Percentiles rank a stretch among this genome's conserved stretches.
phyloP scores from a whole-genome alignment of 2,797 vertebrate genomes.

The Liasis olivaceus region DNA sequence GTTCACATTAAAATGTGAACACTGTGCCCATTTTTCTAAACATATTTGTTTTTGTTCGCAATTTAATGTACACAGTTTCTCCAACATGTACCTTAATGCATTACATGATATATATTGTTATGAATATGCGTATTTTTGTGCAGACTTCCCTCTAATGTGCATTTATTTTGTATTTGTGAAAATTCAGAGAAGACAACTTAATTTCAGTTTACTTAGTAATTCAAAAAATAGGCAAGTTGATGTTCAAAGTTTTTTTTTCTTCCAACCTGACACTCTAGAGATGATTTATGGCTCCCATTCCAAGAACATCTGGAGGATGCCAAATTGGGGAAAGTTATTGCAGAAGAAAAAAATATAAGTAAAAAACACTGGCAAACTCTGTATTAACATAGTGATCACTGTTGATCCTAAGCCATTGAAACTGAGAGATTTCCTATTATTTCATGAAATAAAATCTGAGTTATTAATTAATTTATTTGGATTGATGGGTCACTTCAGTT shows the following conservation, averaged over 20 bases:
- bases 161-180: background rate
- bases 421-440: background rate
- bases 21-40: background rate
- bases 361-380: background rate
- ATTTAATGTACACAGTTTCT: background rate
- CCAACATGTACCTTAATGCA: background rate
- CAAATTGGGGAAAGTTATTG: background rate
- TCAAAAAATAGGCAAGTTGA: background rate
- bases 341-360: background rate
- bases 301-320: background rate
- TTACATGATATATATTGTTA: background rate
- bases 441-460: too few species aligned
- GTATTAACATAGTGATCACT: background rate
- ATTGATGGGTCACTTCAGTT: too few species aligned
- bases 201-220: background rate
- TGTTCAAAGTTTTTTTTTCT: background rate
- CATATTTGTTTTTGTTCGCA: background rate
- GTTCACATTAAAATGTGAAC: background rate
- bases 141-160: background rate
- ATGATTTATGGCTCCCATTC: background rate
- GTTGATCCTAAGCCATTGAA: background rate
- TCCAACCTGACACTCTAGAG: background rate
- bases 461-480: too few species aligned
- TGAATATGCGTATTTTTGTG: background rate
- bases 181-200: background rate